Evolutionary conservation across 2,797 vertebrate species (phyloP).

Genomic region (Gallinago stenura): DNA sequence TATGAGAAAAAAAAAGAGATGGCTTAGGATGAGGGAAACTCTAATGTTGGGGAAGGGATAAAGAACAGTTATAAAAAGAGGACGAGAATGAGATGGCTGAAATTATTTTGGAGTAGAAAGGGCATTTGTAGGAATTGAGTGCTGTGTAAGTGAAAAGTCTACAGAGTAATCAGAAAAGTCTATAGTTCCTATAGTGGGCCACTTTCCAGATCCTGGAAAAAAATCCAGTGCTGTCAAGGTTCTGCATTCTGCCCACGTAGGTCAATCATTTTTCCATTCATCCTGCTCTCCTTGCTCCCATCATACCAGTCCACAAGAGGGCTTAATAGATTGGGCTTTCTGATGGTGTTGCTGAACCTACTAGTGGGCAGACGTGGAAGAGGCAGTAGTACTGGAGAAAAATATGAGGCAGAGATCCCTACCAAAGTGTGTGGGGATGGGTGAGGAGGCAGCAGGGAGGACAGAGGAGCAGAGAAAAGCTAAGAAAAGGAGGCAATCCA

Average conservation of each 20-base stretch:
- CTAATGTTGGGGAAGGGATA: neutral
- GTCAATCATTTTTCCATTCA: neutral
- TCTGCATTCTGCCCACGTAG: neutral
- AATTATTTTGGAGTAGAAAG: neutral
- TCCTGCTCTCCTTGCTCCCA: neutral
- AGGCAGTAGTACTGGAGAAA: neutral
- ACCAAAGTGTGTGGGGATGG: accelerated
- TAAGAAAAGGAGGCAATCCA: neutral
- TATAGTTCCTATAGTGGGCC: neutral
- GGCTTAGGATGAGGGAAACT: neutral
- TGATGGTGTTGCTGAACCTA: neutral
- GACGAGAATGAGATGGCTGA: neutral
- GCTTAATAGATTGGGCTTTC: conserved; percentile 8
- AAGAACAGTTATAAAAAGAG: neutral
- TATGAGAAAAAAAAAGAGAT: neutral
- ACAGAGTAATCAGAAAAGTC: neutral
- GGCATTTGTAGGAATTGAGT: neutral
- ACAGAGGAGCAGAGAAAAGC: neutral
- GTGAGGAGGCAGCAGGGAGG: neutral
- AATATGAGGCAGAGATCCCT: neutral
- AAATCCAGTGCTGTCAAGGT: neutral
- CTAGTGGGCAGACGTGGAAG: neutral
- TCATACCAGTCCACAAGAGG: conserved; percentile 16
- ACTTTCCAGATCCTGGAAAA: neutral
- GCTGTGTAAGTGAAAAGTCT: neutral